phyloP scores from a whole-genome alignment of 2,797 vertebrate genomes.

The Pipistrellus pipistrellus region DNA sequence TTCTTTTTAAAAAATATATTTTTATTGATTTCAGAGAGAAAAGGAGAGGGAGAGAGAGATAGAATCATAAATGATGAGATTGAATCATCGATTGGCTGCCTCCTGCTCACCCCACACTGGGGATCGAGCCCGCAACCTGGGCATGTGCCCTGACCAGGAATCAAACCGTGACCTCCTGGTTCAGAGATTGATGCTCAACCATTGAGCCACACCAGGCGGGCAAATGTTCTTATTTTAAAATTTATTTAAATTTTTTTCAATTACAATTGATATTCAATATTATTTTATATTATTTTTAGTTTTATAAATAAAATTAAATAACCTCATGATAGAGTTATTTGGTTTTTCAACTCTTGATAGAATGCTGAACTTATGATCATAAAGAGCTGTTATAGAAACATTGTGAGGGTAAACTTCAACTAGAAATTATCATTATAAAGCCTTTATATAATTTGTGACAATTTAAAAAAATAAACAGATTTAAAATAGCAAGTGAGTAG shows the following conservation, averaged over 20 bases:
- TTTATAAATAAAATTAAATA: conserved; percentile 31
- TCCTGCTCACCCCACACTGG: no score
- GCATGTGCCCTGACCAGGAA: no score
- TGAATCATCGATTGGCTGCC: no score
- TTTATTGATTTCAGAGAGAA: no score
- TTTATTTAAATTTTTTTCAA: not conserved
- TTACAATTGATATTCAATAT: not conserved
- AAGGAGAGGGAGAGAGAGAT: no score
- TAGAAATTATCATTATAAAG: conserved; percentile 8
- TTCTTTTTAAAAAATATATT: not conserved
- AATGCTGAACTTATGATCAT: not conserved
- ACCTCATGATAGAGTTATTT: conserved; percentile 8
- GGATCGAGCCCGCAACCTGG: no score
- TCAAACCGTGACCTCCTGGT: no score
- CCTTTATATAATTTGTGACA: not conserved
- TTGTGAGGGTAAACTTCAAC: not conserved
- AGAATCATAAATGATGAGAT: no score
- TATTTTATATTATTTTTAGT: not conserved
- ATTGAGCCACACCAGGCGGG: no score
- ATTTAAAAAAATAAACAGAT: not conserved
- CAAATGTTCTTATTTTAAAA: not conserved
- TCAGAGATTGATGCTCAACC: no score
- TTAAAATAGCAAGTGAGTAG: not conserved
- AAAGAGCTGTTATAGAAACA: not conserved
- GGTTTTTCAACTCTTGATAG: conserved; percentile 14